Percentiles rank a stretch among this genome's conserved stretches.
Conservation (phyloP, 2,113 vertebrate species). For the Melanocharis versteri region DNA sequence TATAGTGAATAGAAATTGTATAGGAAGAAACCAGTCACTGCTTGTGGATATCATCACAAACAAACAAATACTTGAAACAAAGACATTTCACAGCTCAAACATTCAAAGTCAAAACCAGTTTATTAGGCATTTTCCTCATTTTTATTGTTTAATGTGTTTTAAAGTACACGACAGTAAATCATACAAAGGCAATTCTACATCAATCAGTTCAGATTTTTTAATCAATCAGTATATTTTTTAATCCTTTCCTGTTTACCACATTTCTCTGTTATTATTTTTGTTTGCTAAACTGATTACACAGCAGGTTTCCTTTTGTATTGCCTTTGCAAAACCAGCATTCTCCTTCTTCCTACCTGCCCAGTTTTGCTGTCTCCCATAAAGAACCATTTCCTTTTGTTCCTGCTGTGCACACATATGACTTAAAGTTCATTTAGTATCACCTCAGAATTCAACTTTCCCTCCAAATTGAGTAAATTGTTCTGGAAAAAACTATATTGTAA, state of each 20-base stretch:
- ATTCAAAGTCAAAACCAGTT: not conserved
- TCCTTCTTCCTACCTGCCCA: not conserved
- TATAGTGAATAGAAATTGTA: not conserved
- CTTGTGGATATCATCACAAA: slow-evolving; percentile 35
- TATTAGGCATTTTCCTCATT: not conserved
- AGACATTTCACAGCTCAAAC: slow-evolving; percentile 6
- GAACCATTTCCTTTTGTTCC: slow-evolving; percentile 33
- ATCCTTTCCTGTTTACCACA: not conserved
- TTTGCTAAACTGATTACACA: not conserved
- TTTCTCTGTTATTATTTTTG: not conserved
- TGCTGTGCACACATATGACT: not conserved
- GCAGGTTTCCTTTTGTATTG: not conserved
- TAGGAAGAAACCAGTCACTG: slow-evolving; percentile 31
- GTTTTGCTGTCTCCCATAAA: slow-evolving; percentile 1
- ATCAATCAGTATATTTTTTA: too few relatives aligned
- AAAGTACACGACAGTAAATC: not conserved
- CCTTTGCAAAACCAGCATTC: not conserved
- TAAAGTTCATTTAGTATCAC: slow-evolving; percentile 4
- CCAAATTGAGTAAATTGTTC: not conserved
- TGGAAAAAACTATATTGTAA: slow-evolving; percentile 22
- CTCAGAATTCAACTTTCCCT: slow-evolving; percentile 48
- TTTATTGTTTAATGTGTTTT: not conserved
- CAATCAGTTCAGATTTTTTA: not conserved
- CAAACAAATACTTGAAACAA: slow-evolving; percentile 29
- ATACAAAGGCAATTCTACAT: not conserved